A percentile compares a stretch with the other conserved stretches of the same genome.
Evolutionary conservation across 2,888 invertebrate species (phyloP).

Genomic region (Steinernema carpocapsae): DNA sequence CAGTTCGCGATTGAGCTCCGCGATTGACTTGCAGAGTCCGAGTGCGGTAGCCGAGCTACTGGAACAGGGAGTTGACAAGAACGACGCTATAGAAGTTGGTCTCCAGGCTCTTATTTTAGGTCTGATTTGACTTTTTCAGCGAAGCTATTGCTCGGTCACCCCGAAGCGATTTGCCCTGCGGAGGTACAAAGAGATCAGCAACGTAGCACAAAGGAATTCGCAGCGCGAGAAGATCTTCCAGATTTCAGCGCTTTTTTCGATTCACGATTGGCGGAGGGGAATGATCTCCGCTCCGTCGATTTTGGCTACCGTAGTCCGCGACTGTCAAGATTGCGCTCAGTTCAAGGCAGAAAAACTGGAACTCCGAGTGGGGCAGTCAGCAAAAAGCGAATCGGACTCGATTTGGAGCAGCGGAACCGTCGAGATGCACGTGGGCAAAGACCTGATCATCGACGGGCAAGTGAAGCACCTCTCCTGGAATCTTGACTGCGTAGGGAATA

Average conservation of each 20-base stretch:
- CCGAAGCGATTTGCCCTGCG: constrained; percentile 43
- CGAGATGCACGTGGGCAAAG: constrained; percentile 48
- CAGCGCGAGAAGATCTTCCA: constrained; percentile 49
- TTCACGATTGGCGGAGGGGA: constrained; percentile 52
- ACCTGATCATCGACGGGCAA: constrained; percentile 45
- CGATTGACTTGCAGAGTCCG: constrained; percentile 49
- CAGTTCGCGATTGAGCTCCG: constrained; percentile 44
- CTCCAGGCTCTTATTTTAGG: neutral
- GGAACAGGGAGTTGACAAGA: constrained; percentile 53
- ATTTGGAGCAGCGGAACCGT: constrained; percentile 53
- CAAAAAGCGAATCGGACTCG: constrained; percentile 50
- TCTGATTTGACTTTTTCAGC: neutral
- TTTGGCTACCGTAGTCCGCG: constrained; percentile 42
- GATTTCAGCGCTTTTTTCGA: constrained; percentile 53
- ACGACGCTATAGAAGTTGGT: constrained; percentile 41
- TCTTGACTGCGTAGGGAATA: neutral
- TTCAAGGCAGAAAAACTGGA: constrained; percentile 48
- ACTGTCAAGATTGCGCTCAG: constrained; percentile 55
- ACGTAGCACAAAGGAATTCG: constrained; percentile 44
- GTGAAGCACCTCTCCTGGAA: constrained; percentile 19
- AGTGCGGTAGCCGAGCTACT: constrained; percentile 51
- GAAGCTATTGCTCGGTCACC: neutral
- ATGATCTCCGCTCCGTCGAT: constrained; percentile 36
- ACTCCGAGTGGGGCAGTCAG: constrained; percentile 43
- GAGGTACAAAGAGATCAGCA: constrained; percentile 18